phyloP scores from a whole-genome alignment of 2,113 vertebrate genomes.

The Pionites leucogaster region DNA sequence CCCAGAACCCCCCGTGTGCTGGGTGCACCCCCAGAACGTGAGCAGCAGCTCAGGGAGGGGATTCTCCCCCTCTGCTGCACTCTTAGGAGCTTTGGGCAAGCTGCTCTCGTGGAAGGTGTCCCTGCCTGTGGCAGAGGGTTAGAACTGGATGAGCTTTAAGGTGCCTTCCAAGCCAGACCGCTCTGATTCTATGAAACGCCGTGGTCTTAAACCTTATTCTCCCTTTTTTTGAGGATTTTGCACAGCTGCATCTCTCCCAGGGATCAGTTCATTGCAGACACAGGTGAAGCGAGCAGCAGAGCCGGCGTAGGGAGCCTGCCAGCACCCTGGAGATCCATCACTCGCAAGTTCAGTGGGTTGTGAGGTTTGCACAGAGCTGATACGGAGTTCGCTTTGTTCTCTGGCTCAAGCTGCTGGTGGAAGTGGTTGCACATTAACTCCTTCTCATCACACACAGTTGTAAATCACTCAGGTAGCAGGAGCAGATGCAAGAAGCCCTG shows the following conservation, averaged over 20 bases:
- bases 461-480: neutral
- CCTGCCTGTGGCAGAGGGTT: neutral
- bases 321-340: rapidly evolving
- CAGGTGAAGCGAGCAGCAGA: neutral
- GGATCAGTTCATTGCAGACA: neutral
- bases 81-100: neutral
- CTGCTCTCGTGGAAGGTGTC: neutral
- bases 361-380: neutral
- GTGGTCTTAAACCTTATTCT: neutral
- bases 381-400: neutral
- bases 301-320: neutral
- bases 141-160: neutral
- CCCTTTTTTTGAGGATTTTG: neutral
- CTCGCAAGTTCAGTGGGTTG: rapidly evolving
- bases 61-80: neutral
- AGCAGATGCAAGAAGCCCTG: neutral
- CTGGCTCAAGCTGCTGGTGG: neutral
- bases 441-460: neutral
- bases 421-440: neutral
- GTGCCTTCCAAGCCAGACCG: neutral
- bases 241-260: neutral
- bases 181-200: neutral
- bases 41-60: neutral
- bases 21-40: neutral
- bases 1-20: neutral